Evolutionary conservation across 2,888 invertebrate genomes (phyloP).

Genomic region (Lucinisca nassula): DNA sequence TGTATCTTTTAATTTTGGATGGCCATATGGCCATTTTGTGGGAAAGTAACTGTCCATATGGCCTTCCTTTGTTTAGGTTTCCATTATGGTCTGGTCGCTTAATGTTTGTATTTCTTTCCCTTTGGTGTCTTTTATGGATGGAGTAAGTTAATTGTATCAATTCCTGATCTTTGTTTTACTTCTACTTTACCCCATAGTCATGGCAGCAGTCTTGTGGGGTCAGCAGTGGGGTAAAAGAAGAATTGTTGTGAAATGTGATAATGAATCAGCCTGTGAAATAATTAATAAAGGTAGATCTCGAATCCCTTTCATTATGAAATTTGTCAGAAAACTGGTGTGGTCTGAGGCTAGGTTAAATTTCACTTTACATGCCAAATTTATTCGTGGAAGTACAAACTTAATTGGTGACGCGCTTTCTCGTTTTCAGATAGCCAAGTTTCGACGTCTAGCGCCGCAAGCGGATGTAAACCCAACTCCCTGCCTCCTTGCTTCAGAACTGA

Average conservation of each 20-base stretch:
- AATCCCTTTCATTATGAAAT: conserved; percentile 29
- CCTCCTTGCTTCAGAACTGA: no score
- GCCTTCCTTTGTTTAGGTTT: no score
- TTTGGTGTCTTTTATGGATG: no score
- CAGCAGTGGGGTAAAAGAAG: not conserved
- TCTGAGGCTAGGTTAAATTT: conserved; percentile 19
- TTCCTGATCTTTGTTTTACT: no score
- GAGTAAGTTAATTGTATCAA: no score
- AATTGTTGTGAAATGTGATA: conserved; percentile 30
- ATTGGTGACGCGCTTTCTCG: conserved; percentile 5
- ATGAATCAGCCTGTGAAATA: conserved; percentile 6
- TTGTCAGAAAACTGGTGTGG: conserved; percentile 23
- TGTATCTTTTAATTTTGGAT: no score
- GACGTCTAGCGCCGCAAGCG: not conserved
- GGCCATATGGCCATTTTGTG: no score
- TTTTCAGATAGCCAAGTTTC: conserved; percentile 18
- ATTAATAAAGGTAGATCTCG: conserved; percentile 17
- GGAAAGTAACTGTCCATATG: no score
- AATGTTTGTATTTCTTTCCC: no score
- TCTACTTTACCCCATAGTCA: not conserved
- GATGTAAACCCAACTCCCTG: not conserved
- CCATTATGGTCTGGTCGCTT: no score
- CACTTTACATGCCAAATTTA: not conserved
- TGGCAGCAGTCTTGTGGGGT: conserved; percentile 21
- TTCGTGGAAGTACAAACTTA: not conserved